A percentile compares a stretch with the other conserved stretches of the same genome.
Evolutionary conservation across 2,888 invertebrate species (phyloP).

Genomic region (Gibbula magus): DNA sequence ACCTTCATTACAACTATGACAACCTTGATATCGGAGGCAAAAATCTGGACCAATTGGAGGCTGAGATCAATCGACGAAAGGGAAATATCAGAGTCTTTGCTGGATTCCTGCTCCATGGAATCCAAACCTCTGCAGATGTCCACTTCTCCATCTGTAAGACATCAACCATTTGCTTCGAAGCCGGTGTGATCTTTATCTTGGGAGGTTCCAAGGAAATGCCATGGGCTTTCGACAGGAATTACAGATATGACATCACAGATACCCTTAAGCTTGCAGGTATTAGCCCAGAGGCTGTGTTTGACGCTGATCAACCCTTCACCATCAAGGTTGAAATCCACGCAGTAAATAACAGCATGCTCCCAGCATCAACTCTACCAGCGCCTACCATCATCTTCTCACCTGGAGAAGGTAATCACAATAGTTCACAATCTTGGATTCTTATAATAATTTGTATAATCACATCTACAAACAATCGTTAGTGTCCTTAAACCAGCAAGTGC

Average conservation of each 20-base stretch:
- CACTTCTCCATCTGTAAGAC: constrained; percentile 31
- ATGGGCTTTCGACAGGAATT: constrained; percentile 46
- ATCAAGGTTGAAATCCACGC: constrained; percentile 33
- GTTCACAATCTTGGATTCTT: no score
- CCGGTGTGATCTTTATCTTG: constrained; percentile 36
- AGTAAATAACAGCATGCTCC: constrained; percentile 33
- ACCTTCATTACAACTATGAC: constrained; percentile 43
- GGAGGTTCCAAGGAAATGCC: constrained; percentile 45
- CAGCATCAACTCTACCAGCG: constrained; percentile 18
- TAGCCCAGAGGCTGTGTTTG: constrained; percentile 37
- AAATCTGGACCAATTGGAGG: constrained; percentile 43
- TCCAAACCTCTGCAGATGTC: constrained; percentile 41
- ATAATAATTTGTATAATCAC: not conserved
- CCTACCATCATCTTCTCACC: constrained; percentile 40
- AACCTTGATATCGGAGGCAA: constrained; percentile 46
- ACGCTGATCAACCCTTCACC: constrained; percentile 32
- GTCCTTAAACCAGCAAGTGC: not conserved
- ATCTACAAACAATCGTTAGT: not conserved
- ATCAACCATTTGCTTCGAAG: not conserved
- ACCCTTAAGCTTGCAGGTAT: constrained; percentile 32
- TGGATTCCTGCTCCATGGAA: constrained; percentile 45
- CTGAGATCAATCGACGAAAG: constrained; percentile 30
- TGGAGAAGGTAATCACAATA: constrained; percentile 31
- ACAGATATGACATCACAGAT: constrained; percentile 42
- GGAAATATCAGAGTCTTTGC: constrained; percentile 37